Percentiles rank a stretch among this genome's conserved stretches.
Evolutionary conservation across 2,113 vertebrate species (phyloP).

Genomic region (Pterocles orientalis): DNA sequence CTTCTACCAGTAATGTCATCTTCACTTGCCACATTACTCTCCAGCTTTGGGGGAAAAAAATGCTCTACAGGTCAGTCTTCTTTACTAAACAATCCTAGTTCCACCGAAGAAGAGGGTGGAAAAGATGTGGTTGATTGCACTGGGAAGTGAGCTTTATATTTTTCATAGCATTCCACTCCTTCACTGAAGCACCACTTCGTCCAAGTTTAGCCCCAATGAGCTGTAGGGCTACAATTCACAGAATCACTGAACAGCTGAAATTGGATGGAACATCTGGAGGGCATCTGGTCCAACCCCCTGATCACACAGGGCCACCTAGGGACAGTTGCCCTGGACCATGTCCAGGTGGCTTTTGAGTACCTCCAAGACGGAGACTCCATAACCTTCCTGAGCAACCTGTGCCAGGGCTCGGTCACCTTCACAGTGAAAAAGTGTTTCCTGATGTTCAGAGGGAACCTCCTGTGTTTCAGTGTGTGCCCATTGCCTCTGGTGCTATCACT

Average conservation of each 20-base stretch:
- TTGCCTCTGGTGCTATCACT: not conserved
- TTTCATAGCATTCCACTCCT: not conserved
- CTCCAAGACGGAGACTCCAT: not conserved
- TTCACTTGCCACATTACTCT: not conserved
- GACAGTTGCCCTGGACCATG: not conserved
- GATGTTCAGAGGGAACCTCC: not conserved
- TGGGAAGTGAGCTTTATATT: not conserved
- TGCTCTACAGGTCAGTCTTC: not conserved
- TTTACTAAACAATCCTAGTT: not conserved
- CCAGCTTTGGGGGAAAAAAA: not conserved
- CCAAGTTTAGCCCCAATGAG: not conserved
- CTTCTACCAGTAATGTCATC: not conserved
- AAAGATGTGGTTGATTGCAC: not conserved
- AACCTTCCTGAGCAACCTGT: not conserved
- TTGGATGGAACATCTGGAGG: not conserved
- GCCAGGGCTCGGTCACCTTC: fast-evolving
- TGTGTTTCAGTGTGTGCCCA: not conserved
- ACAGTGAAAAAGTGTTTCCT: not conserved
- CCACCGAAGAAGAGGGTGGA: not conserved
- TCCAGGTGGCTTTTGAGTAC: not conserved
- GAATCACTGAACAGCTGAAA: not conserved
- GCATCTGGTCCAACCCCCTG: not conserved
- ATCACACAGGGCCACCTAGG: not conserved
- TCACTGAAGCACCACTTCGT: not conserved
- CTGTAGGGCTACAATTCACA: not conserved